phyloP scores from a whole-genome alignment of 2,113 vertebrate species.

The Danionella cerebrum region DNA sequence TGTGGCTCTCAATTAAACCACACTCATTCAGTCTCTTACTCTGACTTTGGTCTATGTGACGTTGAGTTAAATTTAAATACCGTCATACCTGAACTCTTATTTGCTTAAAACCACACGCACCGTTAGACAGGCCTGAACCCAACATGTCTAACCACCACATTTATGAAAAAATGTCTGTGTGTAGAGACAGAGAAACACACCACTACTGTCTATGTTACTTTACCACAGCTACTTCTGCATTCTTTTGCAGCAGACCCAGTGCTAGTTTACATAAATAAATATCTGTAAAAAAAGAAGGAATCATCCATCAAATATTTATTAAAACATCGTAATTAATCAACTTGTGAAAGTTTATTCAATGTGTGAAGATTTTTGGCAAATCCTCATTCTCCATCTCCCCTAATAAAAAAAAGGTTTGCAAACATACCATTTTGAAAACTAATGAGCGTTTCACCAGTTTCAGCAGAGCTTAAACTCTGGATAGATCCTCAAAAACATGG shows the following conservation, averaged over 20 bases:
- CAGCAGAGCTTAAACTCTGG: no score
- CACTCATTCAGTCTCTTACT: not conserved
- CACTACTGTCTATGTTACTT: not conserved
- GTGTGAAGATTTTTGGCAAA: no score
- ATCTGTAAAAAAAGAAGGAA: no score
- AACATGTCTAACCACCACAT: not conserved
- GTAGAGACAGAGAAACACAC: not conserved
- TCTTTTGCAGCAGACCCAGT: not conserved
- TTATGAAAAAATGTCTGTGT: not conserved
- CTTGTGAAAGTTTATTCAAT: no score
- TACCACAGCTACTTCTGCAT: not conserved
- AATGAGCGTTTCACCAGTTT: no score
- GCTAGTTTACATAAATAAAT: not conserved
- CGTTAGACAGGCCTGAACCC: not conserved
- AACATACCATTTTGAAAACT: no score
- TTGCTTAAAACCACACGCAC: conserved; percentile 8
- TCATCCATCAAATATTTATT: no score
- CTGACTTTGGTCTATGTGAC: not conserved
- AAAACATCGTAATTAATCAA: no score
- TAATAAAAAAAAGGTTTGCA: no score
- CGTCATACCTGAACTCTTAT: not conserved
- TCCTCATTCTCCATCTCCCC: no score
- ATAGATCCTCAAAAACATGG: no score
- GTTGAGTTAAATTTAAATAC: not conserved
- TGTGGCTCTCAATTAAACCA: conserved; percentile 15